Percentiles rank a stretch among this genome's conserved stretches.
Conservation (phyloP, 2,797 vertebrate genomes). For the Myotis pilosus region DNA sequence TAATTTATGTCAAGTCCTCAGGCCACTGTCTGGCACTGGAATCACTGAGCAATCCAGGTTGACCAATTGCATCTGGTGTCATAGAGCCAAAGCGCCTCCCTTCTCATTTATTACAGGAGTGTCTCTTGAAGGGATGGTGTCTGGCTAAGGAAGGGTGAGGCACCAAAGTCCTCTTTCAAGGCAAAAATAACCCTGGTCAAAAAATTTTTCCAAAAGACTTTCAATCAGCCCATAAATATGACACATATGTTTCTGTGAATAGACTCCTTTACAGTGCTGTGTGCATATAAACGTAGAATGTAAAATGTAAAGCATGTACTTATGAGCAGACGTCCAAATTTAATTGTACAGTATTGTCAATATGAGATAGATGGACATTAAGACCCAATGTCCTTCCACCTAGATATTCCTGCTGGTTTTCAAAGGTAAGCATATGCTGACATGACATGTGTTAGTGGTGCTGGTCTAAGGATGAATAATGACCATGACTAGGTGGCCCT, state of each 20-base stretch:
- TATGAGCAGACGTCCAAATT: background rate
- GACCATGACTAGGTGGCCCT: background rate
- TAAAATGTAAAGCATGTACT: background rate
- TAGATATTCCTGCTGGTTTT: background rate
- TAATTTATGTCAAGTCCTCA: conserved; percentile 39
- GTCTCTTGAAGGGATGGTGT: background rate
- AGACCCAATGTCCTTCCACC: background rate
- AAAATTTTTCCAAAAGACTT: background rate
- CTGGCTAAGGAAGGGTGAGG: background rate
- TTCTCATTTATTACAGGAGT: background rate
- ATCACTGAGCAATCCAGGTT: background rate
- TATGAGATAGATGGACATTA: background rate
- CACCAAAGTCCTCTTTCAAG: background rate
- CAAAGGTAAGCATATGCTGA: background rate
- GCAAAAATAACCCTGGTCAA: background rate
- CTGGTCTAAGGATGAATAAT: background rate
- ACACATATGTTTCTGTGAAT: background rate
- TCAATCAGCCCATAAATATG: background rate
- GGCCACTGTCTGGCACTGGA: background rate
- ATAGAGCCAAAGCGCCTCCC: background rate
- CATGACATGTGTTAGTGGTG: background rate
- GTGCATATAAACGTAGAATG: background rate
- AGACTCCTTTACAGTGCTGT: background rate
- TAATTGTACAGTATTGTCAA: background rate
- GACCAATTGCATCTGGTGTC: background rate